Base-by-base conservation (phyloP, 2,797 vertebrate species). In the Mionectes olivaceus region DNA sequence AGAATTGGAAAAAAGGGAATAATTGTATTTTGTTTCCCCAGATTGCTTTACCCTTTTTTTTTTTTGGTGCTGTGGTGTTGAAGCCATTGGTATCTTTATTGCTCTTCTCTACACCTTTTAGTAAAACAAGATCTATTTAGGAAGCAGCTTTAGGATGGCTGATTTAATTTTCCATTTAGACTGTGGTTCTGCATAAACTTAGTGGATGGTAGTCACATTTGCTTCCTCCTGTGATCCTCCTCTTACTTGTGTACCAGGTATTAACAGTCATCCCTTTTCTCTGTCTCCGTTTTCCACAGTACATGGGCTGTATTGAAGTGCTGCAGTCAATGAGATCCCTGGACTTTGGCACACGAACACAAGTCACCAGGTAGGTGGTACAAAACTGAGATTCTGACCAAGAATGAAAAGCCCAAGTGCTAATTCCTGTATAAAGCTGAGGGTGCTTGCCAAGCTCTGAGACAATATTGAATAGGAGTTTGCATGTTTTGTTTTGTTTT, bases 271-370 rank as follows among this genome's bases (percentile, higher is more conserved):
- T 94, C 60, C 43, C 90, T 86, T 90, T 59, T 60, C 46, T 93
- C 35, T 73, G 25, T 83, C 33, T 57, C 46, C 93, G 16, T 86
- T 94, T 93, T 87, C 96, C 95, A 35, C 33, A 99, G 99, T 99
- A 99, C 97, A 98, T 99, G 98, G 99, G 99, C 89, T 99, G 98
- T 78, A 98, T 99, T 92, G 99, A 99, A 96, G 99, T 99, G 94
- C 97, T 98, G 90, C 98, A 99, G 94, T 99, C 99, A 73, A 99
- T 99, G 99, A 99, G 99, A 95, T 98, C 98, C 71, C 98, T 99
- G 90, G 98, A 99, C 97, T 99, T 99, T 90, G 98, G 98, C 44
- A 99, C 98, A 2, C 98, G 99, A 97, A 99, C 99, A 12, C 99
- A 99, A 97, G 98, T 99, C 93, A 99, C 99, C 97, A 98, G 99